phyloP scores from a whole-genome alignment of 2,113 vertebrate genomes.

The Neolamprologus ventralis region DNA sequence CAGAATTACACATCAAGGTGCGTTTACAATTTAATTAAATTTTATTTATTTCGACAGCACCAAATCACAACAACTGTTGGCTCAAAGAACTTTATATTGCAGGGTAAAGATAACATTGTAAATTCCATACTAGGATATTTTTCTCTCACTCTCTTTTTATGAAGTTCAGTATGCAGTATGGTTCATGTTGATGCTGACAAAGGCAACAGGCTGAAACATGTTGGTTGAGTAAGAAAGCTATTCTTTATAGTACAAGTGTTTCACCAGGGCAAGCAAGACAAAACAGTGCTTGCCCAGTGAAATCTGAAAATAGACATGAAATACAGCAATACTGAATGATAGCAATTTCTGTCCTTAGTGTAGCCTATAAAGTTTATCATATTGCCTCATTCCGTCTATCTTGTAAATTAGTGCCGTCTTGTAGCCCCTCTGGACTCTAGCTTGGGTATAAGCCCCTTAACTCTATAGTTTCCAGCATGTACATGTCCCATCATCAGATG shows the following conservation, averaged over 20 bases:
- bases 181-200: neutral
- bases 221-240: neutral
- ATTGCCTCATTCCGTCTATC: neutral
- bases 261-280: neutral
- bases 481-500: neutral
- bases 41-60: neutral
- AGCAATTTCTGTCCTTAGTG: neutral
- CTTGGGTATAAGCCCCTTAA: neutral
- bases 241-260: neutral
- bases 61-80: neutral
- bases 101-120: neutral
- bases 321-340: neutral
- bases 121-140: neutral
- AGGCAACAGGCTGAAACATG: neutral
- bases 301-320: neutral
- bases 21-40: neutral
- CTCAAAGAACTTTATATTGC: neutral
- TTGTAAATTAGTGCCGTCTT: neutral
- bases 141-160: neutral
- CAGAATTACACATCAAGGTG: neutral
- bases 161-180: neutral
- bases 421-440: neutral
- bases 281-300: neutral
- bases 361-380: neutral
- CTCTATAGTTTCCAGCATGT: neutral